A percentile compares a stretch with the other conserved stretches of the same genome.
Conservation (phyloP, 2,888 invertebrate genomes). For the Scrobipalpa costella region DNA sequence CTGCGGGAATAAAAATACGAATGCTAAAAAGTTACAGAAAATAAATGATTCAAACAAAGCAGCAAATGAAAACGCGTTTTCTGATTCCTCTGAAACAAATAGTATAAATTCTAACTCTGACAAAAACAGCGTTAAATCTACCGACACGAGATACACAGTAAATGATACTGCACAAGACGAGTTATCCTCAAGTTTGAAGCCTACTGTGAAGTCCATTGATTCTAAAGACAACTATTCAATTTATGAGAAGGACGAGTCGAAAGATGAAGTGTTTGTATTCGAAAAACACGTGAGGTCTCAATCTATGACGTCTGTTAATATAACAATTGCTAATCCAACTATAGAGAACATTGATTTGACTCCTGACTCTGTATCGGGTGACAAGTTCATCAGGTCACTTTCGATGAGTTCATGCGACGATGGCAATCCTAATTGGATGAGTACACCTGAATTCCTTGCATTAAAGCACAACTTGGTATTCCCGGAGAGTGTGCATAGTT, state of each 20-base stretch:
- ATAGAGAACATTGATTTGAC: conserved; percentile 87
- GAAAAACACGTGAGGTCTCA: conserved; percentile 77
- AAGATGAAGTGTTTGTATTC: conserved; percentile 66
- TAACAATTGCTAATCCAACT: conserved; percentile 86
- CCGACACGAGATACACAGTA: conserved; percentile 65
- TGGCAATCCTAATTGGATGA: conserved; percentile 89
- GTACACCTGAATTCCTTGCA: conserved; percentile 89
- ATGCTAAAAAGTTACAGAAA: conserved; percentile 55
- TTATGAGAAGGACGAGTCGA: conserved; percentile 67
- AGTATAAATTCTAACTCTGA: conserved; percentile 78
- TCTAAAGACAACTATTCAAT: conserved; percentile 66
- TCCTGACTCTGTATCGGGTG: conserved; percentile 82
- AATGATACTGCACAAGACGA: conserved; percentile 72
- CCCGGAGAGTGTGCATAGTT: conserved; percentile 89
- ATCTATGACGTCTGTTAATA: conserved; percentile 84
- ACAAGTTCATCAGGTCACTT: conserved; percentile 81
- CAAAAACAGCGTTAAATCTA: conserved; percentile 75
- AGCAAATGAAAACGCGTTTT: conserved; percentile 69
- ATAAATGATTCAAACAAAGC: conserved; percentile 44
- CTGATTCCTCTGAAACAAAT: conserved; percentile 78
- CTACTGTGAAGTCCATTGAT: conserved; percentile 65
- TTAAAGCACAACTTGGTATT: conserved; percentile 90
- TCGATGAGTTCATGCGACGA: conserved; percentile 86
- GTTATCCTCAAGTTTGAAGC: conserved; percentile 66
- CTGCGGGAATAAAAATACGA: conserved; percentile 54